Percentiles rank a stretch among this genome's conserved stretches.
These are phyloP conservation scores for Prionailurus viverrinus DNA, from an alignment of 2,113 vertebrate genomes.

Conservation along the genomic window DNA sequence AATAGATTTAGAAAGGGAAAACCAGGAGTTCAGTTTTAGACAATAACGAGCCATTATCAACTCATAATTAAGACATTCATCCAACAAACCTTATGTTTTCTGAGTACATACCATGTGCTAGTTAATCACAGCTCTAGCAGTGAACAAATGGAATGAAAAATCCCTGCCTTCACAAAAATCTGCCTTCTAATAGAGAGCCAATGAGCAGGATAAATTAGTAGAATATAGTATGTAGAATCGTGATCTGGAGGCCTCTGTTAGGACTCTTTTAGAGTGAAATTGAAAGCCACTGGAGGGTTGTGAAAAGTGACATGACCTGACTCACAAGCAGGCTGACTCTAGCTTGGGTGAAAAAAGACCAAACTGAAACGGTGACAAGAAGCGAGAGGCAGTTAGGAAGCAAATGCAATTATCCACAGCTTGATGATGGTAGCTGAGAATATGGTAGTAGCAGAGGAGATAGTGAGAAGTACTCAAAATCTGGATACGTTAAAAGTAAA, in stretches of 20 bases:
- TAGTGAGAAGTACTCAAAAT: neutral
- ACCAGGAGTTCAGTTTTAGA: neutral
- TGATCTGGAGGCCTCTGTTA: neutral
- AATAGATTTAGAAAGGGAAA: neutral
- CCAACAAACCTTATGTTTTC: constrained; percentile 7
- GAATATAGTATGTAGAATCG: neutral
- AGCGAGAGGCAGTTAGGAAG: neutral
- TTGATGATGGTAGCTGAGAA: neutral
- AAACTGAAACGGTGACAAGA: neutral
- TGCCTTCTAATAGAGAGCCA: neutral
- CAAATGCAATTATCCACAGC: neutral
- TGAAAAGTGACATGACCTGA: neutral
- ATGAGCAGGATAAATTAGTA: neutral
- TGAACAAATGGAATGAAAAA: constrained; percentile 29
- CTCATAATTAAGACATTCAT: neutral
- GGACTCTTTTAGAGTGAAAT: neutral
- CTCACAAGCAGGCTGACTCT: neutral
- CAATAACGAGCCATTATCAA: neutral
- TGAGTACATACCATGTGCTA: neutral
- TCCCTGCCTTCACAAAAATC: neutral
- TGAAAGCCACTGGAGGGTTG: neutral
- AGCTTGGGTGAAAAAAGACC: neutral
- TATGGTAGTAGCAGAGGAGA: neutral
- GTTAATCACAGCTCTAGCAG: neutral
- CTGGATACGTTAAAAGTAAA: neutral